Evolutionary conservation across 2,797 vertebrate species (phyloP), one percentile per base, ranked within the genome.

Genomic region (Todus mexicanus): DNA sequence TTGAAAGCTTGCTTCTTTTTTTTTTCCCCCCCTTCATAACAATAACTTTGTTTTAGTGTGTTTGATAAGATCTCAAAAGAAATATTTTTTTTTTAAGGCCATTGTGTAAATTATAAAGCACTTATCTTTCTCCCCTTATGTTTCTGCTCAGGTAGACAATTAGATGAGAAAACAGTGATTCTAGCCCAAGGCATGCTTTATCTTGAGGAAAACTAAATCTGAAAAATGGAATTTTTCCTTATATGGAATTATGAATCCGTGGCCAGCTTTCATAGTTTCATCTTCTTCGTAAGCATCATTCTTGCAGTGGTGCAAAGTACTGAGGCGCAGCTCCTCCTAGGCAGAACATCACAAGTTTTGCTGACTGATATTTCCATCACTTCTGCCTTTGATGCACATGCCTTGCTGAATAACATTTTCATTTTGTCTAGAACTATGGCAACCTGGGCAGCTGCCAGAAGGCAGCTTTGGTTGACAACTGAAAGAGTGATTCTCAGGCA

Each of bases 391-490:
- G 81, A 94, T 96, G 45, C 92, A 68, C 78, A 96, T 94, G 87
- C 84, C 79, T 95, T 13, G 0, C 48, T 70, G 87, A 93, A 88
- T 79, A 86, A 93, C 86, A 86, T 95, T 79, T 85, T 91, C 90
- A 93, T 96, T 95, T 84, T 91, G 92, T 95, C 94, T 96, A 93
- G 37, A 95, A 12, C 96, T 95, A 93, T 96, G 91, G 84, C 73
- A 96, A 95, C 94, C 92, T 95, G 87, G 75, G 70, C 66, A 92
- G 76, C 92, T 95, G 92, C 93, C 95, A 96, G 94, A 37, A 95
- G 89, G 91, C 92, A 91, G 89, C 84, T 95, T 94, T 88, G 91
- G 94, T 86, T 95, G 91, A 96, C 96, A 93, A 84, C 89, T 90
- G 33, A 6, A 54, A 78, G 84, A 92, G 65, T 15, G 84, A 93